Conservation (phyloP, 53 echinoderm and acorn worm species). For the Patiria pectinifera region DNA sequence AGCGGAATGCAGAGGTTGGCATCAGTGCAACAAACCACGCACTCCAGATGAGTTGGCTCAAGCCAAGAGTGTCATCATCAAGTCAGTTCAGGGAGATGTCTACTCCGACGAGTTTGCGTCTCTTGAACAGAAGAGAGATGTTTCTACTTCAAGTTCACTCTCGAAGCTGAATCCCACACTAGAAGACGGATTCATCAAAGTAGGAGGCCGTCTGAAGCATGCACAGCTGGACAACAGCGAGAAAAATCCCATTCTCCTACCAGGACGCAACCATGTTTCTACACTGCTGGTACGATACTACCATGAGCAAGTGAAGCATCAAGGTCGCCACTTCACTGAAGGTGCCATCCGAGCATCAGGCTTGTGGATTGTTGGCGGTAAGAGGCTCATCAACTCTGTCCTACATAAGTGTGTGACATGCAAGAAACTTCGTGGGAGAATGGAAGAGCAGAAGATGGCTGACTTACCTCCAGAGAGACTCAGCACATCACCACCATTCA, state of each 20-base stretch:
- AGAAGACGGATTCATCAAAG: neutral
- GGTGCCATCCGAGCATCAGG: neutral
- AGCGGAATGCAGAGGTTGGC: too few relatives aligned
- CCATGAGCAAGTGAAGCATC: neutral
- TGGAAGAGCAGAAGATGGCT: conserved; percentile 56
- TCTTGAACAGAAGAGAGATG: too few relatives aligned
- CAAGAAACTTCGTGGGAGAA: neutral
- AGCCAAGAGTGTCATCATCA: too few relatives aligned
- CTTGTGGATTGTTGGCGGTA: conserved; percentile 4
- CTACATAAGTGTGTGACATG: conserved; percentile 21
- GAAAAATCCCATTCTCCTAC: too few relatives aligned
- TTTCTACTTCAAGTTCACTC: too few relatives aligned
- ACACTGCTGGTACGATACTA: neutral
- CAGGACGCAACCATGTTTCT: conserved; percentile 2
- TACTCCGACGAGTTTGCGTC: too few relatives aligned
- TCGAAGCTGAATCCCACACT: too few relatives aligned
- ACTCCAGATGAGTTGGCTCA: too few relatives aligned
- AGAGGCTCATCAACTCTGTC: neutral
- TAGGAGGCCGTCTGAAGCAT: conserved; percentile 25
- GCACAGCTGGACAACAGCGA: neutral
- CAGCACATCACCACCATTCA: conserved; percentile 48
- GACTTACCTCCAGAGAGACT: conserved; percentile 66
- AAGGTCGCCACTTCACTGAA: conserved; percentile 15
- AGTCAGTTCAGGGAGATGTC: too few relatives aligned
- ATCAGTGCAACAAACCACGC: too few relatives aligned